These are phyloP conservation scores for Syncerus caffer DNA, from an alignment of 2,797 vertebrate species.

Conservation along the genomic window DNA sequence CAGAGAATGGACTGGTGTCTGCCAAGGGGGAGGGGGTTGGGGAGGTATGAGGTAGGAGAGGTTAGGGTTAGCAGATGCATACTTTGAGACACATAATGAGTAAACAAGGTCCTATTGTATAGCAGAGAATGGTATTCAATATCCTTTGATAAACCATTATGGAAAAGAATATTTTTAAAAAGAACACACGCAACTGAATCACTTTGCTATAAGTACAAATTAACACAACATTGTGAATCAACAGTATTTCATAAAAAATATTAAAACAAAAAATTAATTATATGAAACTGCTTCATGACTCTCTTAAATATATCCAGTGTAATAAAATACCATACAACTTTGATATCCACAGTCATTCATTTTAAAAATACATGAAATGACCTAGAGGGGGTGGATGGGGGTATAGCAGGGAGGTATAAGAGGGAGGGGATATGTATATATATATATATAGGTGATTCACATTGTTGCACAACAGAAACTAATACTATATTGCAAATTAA, in stretches of 20 bases:
- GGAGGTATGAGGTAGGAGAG: background rate
- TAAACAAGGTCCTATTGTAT: background rate
- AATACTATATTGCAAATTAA: background rate
- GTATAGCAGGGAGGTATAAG: background rate
- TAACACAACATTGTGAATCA: background rate
- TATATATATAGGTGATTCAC: background rate
- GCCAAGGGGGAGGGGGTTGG: background rate
- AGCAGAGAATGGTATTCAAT: background rate
- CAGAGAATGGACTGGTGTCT: background rate
- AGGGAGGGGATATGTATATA: background rate
- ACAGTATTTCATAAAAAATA: background rate
- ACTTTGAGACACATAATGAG: background rate
- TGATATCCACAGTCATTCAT: background rate
- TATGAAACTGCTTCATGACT: background rate
- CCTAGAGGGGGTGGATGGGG: background rate
- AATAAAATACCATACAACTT: background rate
- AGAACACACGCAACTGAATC: background rate
- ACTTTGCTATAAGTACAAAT: background rate
- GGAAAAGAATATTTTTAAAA: background rate
- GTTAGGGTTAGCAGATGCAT: background rate
- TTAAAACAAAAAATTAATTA: background rate
- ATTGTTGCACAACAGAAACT: background rate
- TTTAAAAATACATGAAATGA: background rate
- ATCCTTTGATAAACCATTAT: background rate
- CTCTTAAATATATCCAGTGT: background rate